A percentile compares a stretch with the other conserved stretches of the same genome.
Conservation (phyloP, 1,140 invertebrate species). For the Euborellia annulipes region DNA sequence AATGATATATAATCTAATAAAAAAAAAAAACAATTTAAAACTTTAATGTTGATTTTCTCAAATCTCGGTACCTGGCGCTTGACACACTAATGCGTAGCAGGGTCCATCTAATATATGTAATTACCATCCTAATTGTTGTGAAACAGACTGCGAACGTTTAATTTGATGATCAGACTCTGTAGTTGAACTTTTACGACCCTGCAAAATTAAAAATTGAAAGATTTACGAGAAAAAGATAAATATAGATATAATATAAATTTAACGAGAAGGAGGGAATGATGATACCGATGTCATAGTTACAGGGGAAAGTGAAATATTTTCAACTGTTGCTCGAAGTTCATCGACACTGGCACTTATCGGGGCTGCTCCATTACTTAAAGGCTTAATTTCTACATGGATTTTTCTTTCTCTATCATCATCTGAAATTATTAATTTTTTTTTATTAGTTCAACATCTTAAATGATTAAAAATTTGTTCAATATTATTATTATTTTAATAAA, state of each 20-base stretch:
- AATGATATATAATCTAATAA: too few relatives aligned
- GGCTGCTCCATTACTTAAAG: conserved; percentile 68
- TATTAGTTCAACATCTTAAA: too few relatives aligned
- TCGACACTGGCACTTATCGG: conserved; percentile 87
- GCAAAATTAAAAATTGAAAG: neutral
- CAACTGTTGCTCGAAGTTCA: conserved; percentile 80
- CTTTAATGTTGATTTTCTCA: too few relatives aligned
- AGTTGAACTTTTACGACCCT: conserved; percentile 37
- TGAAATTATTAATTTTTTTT: conserved; percentile 14
- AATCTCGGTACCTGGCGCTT: too few relatives aligned
- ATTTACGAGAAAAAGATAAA: neutral
- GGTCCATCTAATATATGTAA: conserved; percentile 13
- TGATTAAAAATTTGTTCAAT: too few relatives aligned
- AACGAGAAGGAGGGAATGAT: neutral
- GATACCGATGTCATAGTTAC: conserved; percentile 39
- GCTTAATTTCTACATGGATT: conserved; percentile 91
- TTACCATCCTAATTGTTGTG: conserved; percentile 51
- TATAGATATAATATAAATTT: neutral
- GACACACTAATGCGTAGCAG: too few relatives aligned
- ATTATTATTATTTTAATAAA: too few relatives aligned
- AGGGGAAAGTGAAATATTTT: conserved; percentile 77
- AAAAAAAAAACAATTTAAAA: too few relatives aligned
- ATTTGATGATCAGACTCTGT: conserved; percentile 48
- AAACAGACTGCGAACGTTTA: conserved; percentile 62
- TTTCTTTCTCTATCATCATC: conserved; percentile 72